Conservation (phyloP, 2,797 vertebrate species). For the Champsocephalus esox region DNA sequence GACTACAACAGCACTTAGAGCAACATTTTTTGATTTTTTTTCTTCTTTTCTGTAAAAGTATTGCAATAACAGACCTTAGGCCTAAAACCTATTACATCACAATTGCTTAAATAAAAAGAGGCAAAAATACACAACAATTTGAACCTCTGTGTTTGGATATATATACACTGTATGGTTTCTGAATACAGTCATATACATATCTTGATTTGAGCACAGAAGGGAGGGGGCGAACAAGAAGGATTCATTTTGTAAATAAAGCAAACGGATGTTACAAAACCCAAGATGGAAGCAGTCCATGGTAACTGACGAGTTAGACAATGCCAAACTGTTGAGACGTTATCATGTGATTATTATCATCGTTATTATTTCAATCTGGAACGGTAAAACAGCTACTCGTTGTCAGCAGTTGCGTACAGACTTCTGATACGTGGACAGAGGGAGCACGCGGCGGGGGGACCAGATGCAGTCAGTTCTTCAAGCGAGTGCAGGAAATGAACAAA, state of each 20-base stretch:
- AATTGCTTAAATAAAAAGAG: conserved; percentile 90
- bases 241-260: conserved; percentile 81
- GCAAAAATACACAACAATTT: conserved; percentile 88
- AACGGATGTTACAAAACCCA: conserved; percentile 82
- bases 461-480: conserved; percentile 76
- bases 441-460: conserved; percentile 58
- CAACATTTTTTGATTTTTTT: conserved; percentile 86
- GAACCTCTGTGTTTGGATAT: conserved; percentile 83
- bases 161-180: conserved; percentile 62
- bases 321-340: conserved; percentile 81
- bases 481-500: conserved; percentile 73
- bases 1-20: conserved; percentile 96
- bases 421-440: conserved; percentile 78
- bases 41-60: conserved; percentile 91
- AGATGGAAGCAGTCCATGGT: conserved; percentile 85
- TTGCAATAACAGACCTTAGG: conserved; percentile 95
- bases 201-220: conserved; percentile 70
- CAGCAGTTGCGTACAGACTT: conserved; percentile 85
- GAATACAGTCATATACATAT: conserved; percentile 61
- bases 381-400: conserved; percentile 83
- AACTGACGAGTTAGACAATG: conserved; percentile 81
- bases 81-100: conserved; percentile 94
- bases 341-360: conserved; percentile 62
- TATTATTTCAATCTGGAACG: conserved; percentile 68
- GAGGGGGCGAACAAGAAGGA: conserved; percentile 49